phyloP scores from a whole-genome alignment of 2,113 vertebrate species.

The Istiophorus platypterus region DNA sequence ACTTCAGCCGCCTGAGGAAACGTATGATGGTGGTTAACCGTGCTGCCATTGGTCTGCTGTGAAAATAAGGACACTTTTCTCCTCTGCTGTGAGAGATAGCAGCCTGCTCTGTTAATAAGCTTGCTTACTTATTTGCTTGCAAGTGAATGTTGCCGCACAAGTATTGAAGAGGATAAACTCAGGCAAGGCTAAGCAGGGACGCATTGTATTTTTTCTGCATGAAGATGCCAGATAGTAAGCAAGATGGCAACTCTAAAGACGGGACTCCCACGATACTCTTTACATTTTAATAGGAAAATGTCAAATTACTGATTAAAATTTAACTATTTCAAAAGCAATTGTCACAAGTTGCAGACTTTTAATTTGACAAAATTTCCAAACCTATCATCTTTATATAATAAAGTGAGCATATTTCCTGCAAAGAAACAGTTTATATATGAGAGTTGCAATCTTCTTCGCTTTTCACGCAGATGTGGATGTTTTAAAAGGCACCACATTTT shows the following conservation, averaged over 20 bases:
- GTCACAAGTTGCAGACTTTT: neutral
- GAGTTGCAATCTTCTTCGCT: slow-evolving; percentile 4
- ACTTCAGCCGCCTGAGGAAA: slow-evolving; percentile 40
- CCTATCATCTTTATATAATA: neutral
- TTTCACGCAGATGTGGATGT: neutral
- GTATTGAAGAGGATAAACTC: slow-evolving; percentile 3
- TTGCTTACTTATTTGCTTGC: slow-evolving; percentile 25
- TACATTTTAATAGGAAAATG: neutral
- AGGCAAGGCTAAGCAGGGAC: slow-evolving; percentile 2
- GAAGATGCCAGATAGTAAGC: neutral
- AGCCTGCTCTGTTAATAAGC: slow-evolving; percentile 47
- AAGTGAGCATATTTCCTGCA: neutral
- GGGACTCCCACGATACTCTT: neutral
- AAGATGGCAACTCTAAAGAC: neutral
- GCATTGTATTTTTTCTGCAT: slow-evolving; percentile 20
- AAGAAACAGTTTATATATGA: neutral
- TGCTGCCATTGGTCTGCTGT: slow-evolving; percentile 25
- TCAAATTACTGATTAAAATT: neutral
- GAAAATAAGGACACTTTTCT: slow-evolving; percentile 29
- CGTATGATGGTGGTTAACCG: slow-evolving; percentile 23
- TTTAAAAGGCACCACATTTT: neutral
- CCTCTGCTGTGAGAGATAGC: slow-evolving; percentile 7
- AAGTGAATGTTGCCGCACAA: slow-evolving; percentile 22
- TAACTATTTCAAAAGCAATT: neutral
- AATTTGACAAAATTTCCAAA: neutral